Evolutionary conservation across 23 tunicate genomes (phyloP).

Genomic region (Oikopleura dioica): DNA sequence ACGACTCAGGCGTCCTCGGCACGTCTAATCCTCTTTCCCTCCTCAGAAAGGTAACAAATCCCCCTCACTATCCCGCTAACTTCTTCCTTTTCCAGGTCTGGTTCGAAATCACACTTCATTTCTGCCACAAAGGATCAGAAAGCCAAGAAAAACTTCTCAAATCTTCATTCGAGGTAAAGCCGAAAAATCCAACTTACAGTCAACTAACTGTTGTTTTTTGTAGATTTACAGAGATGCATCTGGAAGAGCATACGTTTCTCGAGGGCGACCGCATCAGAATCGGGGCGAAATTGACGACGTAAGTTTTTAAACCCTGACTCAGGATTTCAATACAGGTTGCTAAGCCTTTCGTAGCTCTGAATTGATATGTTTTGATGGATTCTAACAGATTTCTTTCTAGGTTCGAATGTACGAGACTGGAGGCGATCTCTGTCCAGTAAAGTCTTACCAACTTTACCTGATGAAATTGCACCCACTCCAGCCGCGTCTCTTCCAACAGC

Average conservation of each 20-base stretch:
- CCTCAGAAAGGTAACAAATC: constrained; percentile 34
- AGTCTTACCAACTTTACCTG: constrained; percentile 44
- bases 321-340: not conserved
- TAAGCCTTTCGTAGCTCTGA: constrained; percentile 23
- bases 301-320: constrained; percentile 5
- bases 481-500: constrained; percentile 64
- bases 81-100: constrained; percentile 32
- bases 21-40: constrained; percentile 38
- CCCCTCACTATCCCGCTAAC: not conserved
- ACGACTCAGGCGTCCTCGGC: constrained; percentile 32
- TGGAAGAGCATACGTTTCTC: constrained; percentile 37
- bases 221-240: constrained; percentile 28
- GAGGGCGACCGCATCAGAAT: constrained; percentile 13
- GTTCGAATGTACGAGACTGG: constrained; percentile 83
- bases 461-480: constrained; percentile 49
- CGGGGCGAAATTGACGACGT: constrained; percentile 33
- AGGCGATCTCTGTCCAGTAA: constrained; percentile 55
- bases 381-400: constrained; percentile 26
- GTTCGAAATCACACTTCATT: constrained; percentile 86
- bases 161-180: constrained; percentile 22
- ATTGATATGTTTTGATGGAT: constrained; percentile 57
- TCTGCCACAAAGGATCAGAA: constrained; percentile 65
- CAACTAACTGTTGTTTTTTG: not conserved
- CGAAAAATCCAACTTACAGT: not conserved
- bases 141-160: constrained; percentile 56